Conservation (phyloP, 2,113 vertebrate species). For the Odobenus rosmarus region DNA sequence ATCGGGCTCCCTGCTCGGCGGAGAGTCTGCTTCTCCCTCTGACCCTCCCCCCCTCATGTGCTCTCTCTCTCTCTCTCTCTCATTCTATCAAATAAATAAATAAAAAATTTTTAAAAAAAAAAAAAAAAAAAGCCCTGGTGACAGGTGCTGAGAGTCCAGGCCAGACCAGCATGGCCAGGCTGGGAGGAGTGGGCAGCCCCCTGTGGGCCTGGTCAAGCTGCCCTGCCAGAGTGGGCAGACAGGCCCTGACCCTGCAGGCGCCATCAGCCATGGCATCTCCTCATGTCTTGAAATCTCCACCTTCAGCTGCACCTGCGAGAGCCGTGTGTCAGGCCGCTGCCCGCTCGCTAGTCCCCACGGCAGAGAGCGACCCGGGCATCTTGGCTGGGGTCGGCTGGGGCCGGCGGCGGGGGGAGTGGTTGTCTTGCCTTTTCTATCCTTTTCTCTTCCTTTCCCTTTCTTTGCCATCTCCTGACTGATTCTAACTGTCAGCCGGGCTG, state of each 20-base stretch:
- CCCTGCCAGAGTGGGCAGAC: background rate
- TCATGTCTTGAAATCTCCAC: background rate
- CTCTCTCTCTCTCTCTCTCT: no score
- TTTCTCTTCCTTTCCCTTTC: background rate
- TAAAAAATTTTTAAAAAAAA: background rate
- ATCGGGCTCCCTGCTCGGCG: no score
- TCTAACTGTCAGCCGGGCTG: background rate
- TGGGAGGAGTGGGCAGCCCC: background rate
- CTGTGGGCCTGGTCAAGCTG: background rate
- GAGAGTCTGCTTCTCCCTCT: no score
- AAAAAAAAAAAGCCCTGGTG: background rate
- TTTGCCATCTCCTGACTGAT: background rate
- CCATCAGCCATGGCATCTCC: background rate
- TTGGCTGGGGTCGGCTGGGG: background rate
- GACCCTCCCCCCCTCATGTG: no score
- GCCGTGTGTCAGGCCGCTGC: background rate
- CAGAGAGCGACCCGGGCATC: background rate
- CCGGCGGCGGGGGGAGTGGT: no score
- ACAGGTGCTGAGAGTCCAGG: background rate
- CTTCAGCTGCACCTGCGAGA: background rate
- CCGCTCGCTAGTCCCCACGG: background rate
- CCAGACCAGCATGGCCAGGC: background rate
- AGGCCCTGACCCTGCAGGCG: background rate
- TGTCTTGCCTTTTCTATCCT: no score
- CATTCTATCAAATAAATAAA: no score